Evolutionary conservation across 2,797 vertebrate species (phyloP), one percentile per base, ranked within the genome.

Genomic region (Furcifer pardalis): DNA sequence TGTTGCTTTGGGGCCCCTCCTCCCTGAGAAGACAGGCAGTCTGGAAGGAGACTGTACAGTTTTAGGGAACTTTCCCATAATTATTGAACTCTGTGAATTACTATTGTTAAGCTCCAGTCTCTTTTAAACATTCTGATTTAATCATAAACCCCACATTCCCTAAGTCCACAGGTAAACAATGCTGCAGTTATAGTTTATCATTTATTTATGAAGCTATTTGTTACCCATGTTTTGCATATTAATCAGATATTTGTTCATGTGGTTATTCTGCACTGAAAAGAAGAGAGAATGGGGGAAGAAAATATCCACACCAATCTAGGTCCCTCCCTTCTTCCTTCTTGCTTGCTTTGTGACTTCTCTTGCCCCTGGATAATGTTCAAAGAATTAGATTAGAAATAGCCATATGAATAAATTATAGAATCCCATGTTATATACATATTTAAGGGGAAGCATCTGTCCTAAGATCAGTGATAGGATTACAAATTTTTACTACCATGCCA

Each of bases 171-270:
- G 90, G 92, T 92, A 94, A 95, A 95, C 93, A 95, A 94, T 92
- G 90, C 90, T 86, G 87, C 91, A 80, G 88, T 90, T 46, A 0
- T 92, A 82, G 90, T 88, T 93, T 88, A 95, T 94, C 10, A 95
- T 94, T 95, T 95, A 95, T 94, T 95, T 94, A 95, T 95, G 91
- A 93, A 93, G 91, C 91, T 94, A 92, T 95, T 94, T 93, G 93
- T 93, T 91, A 91, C 92, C 91, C 91, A 89, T 87, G 88, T 91
- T 94, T 95, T 94, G 91, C 91, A 94, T 95, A 91, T 94, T 94
- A 95, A 95, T 95, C 89, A 90, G 89, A 91, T 89, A 77, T 60
- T 80, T n/a, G 25, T 93, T 80, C 85, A 89, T 89, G 87, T 94
- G 91, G 87, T 88, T 91, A 88, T 92, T 93, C 83, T 90, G 91